These are phyloP conservation scores for Progne subis DNA, from an alignment of 2,113 vertebrate species.

Conservation along the genomic window DNA sequence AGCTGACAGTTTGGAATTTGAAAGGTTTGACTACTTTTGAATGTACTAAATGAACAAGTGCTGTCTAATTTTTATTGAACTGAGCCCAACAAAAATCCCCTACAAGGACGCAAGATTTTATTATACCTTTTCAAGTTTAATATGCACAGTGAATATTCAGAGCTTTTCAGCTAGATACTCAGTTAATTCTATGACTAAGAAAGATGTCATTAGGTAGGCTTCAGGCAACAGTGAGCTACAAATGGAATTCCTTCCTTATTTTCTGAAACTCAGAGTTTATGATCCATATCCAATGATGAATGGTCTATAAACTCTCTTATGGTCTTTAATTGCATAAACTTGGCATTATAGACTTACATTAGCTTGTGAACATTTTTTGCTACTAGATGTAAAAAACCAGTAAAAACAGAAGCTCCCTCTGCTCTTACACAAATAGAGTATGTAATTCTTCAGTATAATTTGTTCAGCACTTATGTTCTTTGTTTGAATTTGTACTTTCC, in stretches of 20 bases:
- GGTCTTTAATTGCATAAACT: slow-evolving; percentile 78
- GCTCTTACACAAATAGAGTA: slow-evolving; percentile 26
- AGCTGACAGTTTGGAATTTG: slow-evolving; percentile 76
- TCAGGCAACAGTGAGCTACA: slow-evolving; percentile 77
- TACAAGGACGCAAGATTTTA: slow-evolving; percentile 70
- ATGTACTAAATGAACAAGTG: slow-evolving; percentile 74
- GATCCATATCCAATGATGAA: slow-evolving; percentile 75
- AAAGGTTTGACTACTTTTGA: slow-evolving; percentile 75
- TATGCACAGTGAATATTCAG: slow-evolving; percentile 71
- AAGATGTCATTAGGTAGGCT: slow-evolving; percentile 78
- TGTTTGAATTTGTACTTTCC: slow-evolving; percentile 32
- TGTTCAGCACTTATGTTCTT: not conserved
- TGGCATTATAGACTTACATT: slow-evolving; percentile 70
- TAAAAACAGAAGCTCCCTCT: slow-evolving; percentile 1
- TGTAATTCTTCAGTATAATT: not conserved
- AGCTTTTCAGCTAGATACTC: slow-evolving; percentile 71
- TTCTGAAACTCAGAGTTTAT: slow-evolving; percentile 78
- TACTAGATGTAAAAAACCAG: slow-evolving; percentile 30
- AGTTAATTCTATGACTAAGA: slow-evolving; percentile 75
- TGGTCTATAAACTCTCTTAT: slow-evolving; percentile 76
- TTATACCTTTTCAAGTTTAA: slow-evolving; percentile 70
- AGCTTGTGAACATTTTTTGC: slow-evolving; percentile 65
- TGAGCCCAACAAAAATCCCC: slow-evolving; percentile 70
- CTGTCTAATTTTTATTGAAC: slow-evolving; percentile 72
- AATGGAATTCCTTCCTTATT: slow-evolving; percentile 77